These are phyloP conservation scores for Drosophila elegans DNA, from an alignment of 1,140 invertebrate genomes.

Conservation along the genomic window DNA sequence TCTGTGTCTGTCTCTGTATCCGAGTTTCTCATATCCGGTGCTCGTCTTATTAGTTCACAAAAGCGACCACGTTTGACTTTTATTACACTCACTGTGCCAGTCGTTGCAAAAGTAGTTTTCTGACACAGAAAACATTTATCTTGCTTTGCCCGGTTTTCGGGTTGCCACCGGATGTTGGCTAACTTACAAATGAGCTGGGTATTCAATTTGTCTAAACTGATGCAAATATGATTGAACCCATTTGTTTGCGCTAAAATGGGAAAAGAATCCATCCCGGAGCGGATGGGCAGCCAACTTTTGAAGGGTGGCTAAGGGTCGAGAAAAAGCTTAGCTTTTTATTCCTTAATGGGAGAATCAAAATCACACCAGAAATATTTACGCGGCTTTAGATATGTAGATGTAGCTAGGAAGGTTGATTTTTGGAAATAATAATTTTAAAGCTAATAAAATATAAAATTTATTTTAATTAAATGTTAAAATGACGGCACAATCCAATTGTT, in stretches of 20 bases:
- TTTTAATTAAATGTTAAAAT: not conserved
- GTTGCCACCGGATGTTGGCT: constrained; percentile 39
- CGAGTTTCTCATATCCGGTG: constrained; percentile 55
- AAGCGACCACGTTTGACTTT: constrained; percentile 76
- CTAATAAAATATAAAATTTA: not conserved
- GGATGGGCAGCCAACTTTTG: constrained; percentile 24
- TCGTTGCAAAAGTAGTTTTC: constrained; percentile 32
- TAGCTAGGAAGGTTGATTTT: no score
- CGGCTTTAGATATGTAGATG: not conserved
- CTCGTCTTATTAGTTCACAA: constrained; percentile 73
- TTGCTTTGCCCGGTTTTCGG: constrained; percentile 37
- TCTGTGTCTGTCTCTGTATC: constrained; percentile 8
- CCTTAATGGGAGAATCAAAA: not conserved
- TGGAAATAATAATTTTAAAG: no score
- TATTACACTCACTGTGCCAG: constrained; percentile 63
- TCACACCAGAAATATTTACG: not conserved
- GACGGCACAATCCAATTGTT: no score
- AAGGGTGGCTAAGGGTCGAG: not conserved
- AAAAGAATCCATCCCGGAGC: constrained; percentile 18
- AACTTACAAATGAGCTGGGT: constrained; percentile 51
- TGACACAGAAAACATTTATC: constrained; percentile 58
- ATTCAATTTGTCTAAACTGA: constrained; percentile 64
- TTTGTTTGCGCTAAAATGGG: constrained; percentile 47
- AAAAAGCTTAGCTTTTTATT: constrained; percentile 8
- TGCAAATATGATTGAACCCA: constrained; percentile 67